phyloP scores from a whole-genome alignment of 2,113 vertebrate species.

The Eudorcas thomsonii region DNA sequence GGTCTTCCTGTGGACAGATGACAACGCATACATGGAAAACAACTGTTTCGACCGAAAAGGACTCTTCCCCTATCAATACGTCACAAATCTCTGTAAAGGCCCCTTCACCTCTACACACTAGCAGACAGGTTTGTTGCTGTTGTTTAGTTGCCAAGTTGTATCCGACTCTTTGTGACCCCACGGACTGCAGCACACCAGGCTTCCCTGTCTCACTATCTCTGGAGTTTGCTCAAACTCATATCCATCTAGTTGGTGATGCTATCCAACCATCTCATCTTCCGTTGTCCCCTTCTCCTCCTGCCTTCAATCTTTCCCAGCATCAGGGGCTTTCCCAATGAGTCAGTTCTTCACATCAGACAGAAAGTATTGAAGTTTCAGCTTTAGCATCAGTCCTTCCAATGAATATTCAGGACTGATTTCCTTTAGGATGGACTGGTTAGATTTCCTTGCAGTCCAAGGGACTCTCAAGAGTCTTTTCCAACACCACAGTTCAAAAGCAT shows the following conservation, averaged over 20 bases:
- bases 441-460: neutral
- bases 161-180: neutral
- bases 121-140: neutral
- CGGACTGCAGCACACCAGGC: neutral
- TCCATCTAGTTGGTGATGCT: neutral
- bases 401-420: neutral
- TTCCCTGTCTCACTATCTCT: neutral
- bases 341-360: neutral
- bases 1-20: neutral
- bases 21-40: too few relatives aligned
- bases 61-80: accelerated
- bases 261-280: neutral
- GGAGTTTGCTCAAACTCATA: neutral
- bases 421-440: neutral
- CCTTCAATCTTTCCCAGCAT: neutral
- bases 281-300: neutral
- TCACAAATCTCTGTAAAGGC: too few relatives aligned
- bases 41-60: neutral
- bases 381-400: neutral
- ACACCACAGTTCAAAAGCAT: neutral
- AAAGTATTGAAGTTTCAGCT: neutral
- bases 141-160: neutral
- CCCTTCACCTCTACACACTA: neutral
- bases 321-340: neutral
- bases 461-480: neutral